Percentiles rank a stretch among this genome's conserved stretches.
Conservation (phyloP, 92 coral and sea anemone genomes). For the Porites cylindrica region DNA sequence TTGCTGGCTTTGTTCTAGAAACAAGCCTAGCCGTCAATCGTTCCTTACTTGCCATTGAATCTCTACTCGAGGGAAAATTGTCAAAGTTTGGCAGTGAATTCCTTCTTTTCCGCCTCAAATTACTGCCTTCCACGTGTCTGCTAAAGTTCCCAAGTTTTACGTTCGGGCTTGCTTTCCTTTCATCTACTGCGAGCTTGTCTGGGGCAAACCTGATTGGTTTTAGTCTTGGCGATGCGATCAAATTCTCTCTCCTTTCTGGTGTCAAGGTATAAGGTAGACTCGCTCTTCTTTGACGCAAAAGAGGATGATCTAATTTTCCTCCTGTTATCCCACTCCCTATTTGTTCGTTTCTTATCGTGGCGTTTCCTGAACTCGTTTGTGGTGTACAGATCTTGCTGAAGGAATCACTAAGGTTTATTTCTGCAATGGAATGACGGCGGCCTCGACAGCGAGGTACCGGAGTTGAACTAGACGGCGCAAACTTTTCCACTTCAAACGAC, state of each 20-base stretch:
- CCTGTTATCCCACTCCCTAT: background rate
- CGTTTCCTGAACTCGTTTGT: background rate
- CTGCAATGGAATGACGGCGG: conserved; percentile 28
- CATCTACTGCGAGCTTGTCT: background rate
- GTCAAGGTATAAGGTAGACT: conserved; percentile 2
- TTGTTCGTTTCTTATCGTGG: background rate
- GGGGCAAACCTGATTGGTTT: background rate
- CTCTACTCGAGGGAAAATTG: background rate
- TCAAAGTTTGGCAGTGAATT: conserved; percentile 49
- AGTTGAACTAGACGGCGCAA: conserved; percentile 2
- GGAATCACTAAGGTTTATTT: background rate
- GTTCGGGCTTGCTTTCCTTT: background rate
- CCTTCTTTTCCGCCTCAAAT: conserved; percentile 29
- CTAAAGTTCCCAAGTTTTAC: conserved; percentile 4
- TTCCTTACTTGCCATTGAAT: conserved; percentile 12
- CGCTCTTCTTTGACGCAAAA: conserved; percentile 12
- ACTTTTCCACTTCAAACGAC: background rate
- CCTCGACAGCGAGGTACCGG: background rate
- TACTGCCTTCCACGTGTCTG: background rate
- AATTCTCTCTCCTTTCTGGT: background rate
- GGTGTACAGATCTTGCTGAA: background rate
- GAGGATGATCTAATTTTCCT: conserved; percentile 11
- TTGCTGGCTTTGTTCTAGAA: background rate
- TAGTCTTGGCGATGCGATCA: background rate
- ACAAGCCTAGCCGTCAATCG: conserved; percentile 12